Evolutionary conservation across 2,113 vertebrate genomes (phyloP).

Genomic region (Gymnobelideus leadbeateri): DNA sequence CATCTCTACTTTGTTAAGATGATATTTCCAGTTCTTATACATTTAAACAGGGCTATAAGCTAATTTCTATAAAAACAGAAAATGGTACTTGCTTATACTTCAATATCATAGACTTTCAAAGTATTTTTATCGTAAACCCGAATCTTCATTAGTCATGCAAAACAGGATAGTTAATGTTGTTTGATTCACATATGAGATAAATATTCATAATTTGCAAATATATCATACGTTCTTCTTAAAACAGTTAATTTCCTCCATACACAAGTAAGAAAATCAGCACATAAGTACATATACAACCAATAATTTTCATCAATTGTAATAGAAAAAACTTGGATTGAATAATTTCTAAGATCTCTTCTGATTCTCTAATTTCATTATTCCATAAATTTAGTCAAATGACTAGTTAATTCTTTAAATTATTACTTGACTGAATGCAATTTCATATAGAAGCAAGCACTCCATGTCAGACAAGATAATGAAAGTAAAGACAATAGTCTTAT

Average conservation of each 20-base stretch:
- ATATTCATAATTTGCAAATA: constrained; percentile 54
- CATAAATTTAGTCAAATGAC: not conserved
- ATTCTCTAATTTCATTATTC: not conserved
- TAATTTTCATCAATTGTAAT: not conserved
- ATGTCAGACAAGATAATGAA: not conserved
- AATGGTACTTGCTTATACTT: not conserved
- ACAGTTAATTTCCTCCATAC: not conserved
- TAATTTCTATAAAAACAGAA: constrained; percentile 22
- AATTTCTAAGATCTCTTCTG: constrained; percentile 9
- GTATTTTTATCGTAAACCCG: constrained; percentile 38
- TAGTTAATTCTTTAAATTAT: not conserved
- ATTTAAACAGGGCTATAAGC: constrained; percentile 54
- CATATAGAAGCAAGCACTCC: not conserved
- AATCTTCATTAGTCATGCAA: constrained; percentile 52
- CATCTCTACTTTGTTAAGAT: constrained; percentile 2
- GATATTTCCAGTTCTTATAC: not conserved
- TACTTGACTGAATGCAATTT: constrained; percentile 2
- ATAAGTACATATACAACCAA: constrained; percentile 5
- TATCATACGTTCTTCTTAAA: constrained; percentile 23
- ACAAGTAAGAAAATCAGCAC: not conserved
- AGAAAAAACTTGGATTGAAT: not conserved
- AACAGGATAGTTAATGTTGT: not conserved
- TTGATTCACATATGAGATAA: constrained; percentile 14
- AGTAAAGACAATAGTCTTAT: not conserved
- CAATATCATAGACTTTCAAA: not conserved